A percentile compares a stretch with the other conserved stretches of the same genome.
These are phyloP conservation scores for zebrafish (Danio rerio) DNA, from an alignment of 2,113 vertebrate species.

Conservation along the genomic window GRCz12tu NC_133192.1:54395001-54395500, in stretches of 20 bases:
- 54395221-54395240: slow-evolving; percentile 41
- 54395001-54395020: too few relatives aligned
- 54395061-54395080: too few relatives aligned
- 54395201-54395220: slow-evolving; percentile 29
- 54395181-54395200: slow-evolving; percentile 31
- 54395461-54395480: slow-evolving; percentile 19
- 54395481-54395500: slow-evolving; percentile 34
- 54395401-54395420: not conserved
- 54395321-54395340: slow-evolving; percentile 38
- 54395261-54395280: slow-evolving; percentile 29
- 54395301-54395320: slow-evolving; percentile 42
- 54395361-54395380: slow-evolving; percentile 29
- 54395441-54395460: slow-evolving; percentile 2
- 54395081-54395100: slow-evolving; percentile 44
- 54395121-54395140: slow-evolving; percentile 4
- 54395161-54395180: not conserved
- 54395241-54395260: slow-evolving; percentile 12
- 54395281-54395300: slow-evolving; percentile 44
- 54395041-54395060: too few relatives aligned
- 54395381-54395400: not conserved
- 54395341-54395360: slow-evolving; percentile 32
- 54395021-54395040: too few relatives aligned
- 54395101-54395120: not conserved
- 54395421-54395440: not conserved
- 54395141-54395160: not conserved